These are phyloP conservation scores for Drosophila niveifrons DNA, from an alignment of 2,888 invertebrate genomes.

Conservation along the genomic window DNA sequence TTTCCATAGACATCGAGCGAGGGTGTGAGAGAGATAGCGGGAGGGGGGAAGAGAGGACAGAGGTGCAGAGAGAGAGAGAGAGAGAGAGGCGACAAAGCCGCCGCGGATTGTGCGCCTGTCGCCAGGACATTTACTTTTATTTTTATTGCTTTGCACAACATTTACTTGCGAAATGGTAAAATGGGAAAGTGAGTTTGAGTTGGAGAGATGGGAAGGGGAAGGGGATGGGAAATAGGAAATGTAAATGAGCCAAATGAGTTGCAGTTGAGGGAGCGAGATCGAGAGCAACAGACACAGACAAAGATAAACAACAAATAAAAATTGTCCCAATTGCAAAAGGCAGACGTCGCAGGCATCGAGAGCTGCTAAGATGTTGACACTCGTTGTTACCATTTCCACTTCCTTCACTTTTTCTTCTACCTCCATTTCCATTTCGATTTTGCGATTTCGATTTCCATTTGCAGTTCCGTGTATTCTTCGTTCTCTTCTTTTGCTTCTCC, in stretches of 20 bases:
- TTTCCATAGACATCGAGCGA: background rate
- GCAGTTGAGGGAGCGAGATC: conserved; percentile 11
- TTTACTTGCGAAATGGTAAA: conserved; percentile 47
- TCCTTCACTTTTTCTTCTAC: background rate
- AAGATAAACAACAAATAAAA: conserved; percentile 68
- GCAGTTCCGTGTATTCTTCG: conserved; percentile 3
- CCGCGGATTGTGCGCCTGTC: conserved; percentile 31
- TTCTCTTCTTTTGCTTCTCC: too few relatives aligned
- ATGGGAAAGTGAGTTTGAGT: background rate
- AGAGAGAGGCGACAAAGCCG: conserved; percentile 11
- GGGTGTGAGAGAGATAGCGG: background rate
- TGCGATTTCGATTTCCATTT: conserved; percentile 59
- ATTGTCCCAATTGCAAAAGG: conserved; percentile 65
- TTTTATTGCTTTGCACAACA: conserved; percentile 66
- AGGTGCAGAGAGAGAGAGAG: background rate
- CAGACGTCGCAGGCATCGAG: conserved; percentile 27
- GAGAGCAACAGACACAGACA: conserved; percentile 50
- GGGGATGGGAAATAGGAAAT: conserved; percentile 54
- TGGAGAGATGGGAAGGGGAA: background rate
- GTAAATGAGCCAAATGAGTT: conserved; percentile 70
- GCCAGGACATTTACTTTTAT: conserved; percentile 52
- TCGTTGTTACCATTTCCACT: conserved; percentile 52
- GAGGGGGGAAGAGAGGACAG: background rate
- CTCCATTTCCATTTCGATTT: conserved; percentile 40
- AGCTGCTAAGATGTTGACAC: conserved; percentile 52